Evolutionary conservation across 2,797 vertebrate species (phyloP).

Genomic region (Argyrosomus regius): DNA sequence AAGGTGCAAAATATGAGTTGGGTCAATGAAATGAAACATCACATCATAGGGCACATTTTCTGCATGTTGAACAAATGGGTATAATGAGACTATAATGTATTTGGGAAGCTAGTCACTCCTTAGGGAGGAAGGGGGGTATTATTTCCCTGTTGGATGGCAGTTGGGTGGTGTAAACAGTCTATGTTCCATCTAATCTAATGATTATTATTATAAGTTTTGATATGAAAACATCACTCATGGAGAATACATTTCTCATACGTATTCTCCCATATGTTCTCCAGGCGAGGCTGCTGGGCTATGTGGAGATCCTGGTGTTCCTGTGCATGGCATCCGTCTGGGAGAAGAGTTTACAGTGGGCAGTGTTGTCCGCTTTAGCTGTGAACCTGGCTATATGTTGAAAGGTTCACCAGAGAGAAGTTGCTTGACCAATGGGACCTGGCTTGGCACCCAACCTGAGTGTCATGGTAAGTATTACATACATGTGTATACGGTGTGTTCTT

Average conservation of each 20-base stretch:
- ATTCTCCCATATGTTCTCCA: constrained; percentile 57
- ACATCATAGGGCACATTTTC: constrained; percentile 6
- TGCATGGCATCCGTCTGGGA: constrained; percentile 94
- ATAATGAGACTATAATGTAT: constrained; percentile 16
- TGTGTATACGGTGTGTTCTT: not conserved
- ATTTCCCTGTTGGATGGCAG: constrained; percentile 8
- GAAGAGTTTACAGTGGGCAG: constrained; percentile 89
- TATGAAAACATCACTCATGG: constrained; percentile 17
- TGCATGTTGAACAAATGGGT: constrained; percentile 34
- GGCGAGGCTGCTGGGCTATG: constrained; percentile 91
- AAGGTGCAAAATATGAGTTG: constrained; percentile 2
- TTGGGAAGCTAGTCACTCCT: constrained; percentile 14
- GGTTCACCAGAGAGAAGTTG: constrained; percentile 93
- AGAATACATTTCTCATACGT: not conserved
- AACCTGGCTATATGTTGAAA: constrained; percentile 90
- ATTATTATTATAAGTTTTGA: constrained; percentile 13
- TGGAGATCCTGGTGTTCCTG: constrained; percentile 94
- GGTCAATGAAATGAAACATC: constrained; percentile 33
- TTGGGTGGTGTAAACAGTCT: not conserved
- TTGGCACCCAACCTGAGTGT: constrained; percentile 93
- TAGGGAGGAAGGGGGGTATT: not conserved
- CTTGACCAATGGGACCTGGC: constrained; percentile 90
- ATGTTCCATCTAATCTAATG: constrained; percentile 1
- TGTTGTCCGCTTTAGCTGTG: constrained; percentile 94
- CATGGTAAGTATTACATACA: constrained; percentile 85